A percentile compares a stretch with the other conserved stretches of the same genome.
Evolutionary conservation across 2,113 vertebrate genomes (phyloP).

Genomic region (Seriola rivoliana): DNA sequence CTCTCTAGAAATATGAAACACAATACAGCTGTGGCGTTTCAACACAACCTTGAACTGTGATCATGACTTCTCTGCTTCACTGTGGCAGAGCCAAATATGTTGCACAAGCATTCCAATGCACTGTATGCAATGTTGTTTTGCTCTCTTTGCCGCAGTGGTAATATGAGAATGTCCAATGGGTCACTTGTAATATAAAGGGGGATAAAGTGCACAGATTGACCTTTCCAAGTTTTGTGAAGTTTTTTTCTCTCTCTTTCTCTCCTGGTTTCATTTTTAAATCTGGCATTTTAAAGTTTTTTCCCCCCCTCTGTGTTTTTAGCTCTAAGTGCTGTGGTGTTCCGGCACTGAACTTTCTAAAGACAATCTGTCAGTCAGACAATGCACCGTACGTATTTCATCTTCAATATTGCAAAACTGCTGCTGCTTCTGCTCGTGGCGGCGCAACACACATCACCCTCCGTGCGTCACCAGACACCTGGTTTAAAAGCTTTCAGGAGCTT

Average conservation of each 20-base stretch:
- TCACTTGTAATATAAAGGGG: slow-evolving; percentile 10
- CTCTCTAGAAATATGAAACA: slow-evolving; percentile 44
- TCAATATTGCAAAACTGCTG: neutral
- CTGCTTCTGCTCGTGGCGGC: neutral
- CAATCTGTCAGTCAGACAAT: slow-evolving; percentile 23
- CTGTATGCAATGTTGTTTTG: neutral
- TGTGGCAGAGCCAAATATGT: slow-evolving; percentile 33
- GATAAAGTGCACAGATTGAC: slow-evolving; percentile 35
- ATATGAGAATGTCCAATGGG: slow-evolving; percentile 10
- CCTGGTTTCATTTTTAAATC: neutral
- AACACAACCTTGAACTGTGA: slow-evolving; percentile 51
- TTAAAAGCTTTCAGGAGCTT: neutral
- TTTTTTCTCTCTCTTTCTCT: neutral
- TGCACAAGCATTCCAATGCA: slow-evolving; percentile 29
- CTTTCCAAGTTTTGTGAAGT: slow-evolving; percentile 11
- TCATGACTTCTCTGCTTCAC: slow-evolving; percentile 35
- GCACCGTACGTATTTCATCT: neutral
- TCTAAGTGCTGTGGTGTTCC: neutral
- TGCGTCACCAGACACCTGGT: neutral
- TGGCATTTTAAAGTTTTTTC: neutral
- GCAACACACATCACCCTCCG: neutral
- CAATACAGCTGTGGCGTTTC: slow-evolving; percentile 58
- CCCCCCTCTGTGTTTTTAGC: neutral
- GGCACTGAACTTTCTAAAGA: slow-evolving; percentile 17
- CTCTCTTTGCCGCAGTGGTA: neutral